These are phyloP conservation scores for Notocelia uddmanniana DNA, from an alignment of 2,888 invertebrate genomes.

Conservation along the genomic window DNA sequence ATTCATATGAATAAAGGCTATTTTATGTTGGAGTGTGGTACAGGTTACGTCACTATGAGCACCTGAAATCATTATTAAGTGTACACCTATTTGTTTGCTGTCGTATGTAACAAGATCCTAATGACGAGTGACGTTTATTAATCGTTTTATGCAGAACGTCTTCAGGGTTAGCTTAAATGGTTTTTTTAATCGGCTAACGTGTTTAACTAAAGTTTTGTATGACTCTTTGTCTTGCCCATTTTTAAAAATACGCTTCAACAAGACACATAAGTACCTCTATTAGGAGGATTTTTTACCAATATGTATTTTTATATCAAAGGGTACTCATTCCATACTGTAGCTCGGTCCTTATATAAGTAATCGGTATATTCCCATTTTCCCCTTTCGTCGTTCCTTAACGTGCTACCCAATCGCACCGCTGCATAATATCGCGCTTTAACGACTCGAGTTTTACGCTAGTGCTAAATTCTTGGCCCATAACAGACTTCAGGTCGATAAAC, in stretches of 20 bases:
- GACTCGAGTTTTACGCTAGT: constrained; percentile 63
- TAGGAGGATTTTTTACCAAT: no score
- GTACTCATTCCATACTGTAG: no score
- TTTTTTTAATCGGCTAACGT: background rate
- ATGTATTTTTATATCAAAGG: no score
- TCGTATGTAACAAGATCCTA: constrained; percentile 81
- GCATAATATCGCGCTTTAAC: constrained; percentile 54
- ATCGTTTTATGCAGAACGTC: constrained; percentile 60
- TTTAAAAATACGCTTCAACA: no score
- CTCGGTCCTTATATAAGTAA: no score
- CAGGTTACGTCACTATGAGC: constrained; percentile 62
- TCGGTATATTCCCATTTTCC: no score
- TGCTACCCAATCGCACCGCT: no score
- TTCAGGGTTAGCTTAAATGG: constrained; percentile 13
- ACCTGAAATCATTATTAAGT: constrained; percentile 79
- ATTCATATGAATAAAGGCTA: constrained; percentile 49
- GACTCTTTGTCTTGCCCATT: no score
- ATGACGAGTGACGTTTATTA: constrained; percentile 81
- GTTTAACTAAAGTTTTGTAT: no score
- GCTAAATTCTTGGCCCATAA: constrained; percentile 65
- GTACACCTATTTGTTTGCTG: constrained; percentile 84
- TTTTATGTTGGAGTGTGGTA: constrained; percentile 41
- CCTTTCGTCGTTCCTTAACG: no score
- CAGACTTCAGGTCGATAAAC: no score
- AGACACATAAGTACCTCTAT: no score